Percentiles rank a stretch among this genome's conserved stretches.
Conservation (phyloP, 2,797 vertebrate genomes). For the Bovichtus variegatus region DNA sequence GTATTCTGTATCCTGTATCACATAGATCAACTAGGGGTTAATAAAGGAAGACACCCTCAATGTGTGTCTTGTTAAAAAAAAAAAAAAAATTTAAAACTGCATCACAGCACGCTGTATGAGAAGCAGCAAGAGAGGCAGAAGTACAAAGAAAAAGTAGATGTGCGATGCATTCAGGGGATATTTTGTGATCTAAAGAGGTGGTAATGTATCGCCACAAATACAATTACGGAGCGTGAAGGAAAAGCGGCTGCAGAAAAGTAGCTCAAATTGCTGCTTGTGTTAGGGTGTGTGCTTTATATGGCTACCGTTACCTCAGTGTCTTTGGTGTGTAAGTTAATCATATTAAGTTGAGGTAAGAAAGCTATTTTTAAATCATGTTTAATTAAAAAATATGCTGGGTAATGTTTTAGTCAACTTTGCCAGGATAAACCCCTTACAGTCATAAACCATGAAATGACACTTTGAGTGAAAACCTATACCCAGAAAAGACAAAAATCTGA, state of each 20-base stretch:
- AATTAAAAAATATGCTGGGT: not conserved
- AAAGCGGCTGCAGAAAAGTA: not conserved
- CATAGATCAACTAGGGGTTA: not conserved
- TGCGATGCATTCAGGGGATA: not conserved
- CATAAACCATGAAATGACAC: not conserved
- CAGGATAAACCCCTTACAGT: not conserved
- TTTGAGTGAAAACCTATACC: not conserved
- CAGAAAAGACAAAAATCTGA: no score
- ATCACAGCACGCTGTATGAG: not conserved
- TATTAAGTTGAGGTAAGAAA: no score
- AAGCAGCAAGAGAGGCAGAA: no score
- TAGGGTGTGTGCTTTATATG: not conserved
- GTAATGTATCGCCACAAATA: not conserved
- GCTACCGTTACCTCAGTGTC: not conserved
- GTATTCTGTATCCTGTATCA: not conserved
- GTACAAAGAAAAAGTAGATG: no score
- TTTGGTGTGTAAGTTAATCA: no score
- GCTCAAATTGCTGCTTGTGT: not conserved
- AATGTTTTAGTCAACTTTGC: not conserved
- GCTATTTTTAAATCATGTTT: not conserved
- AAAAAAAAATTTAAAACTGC: no score
- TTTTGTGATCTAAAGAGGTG: not conserved
- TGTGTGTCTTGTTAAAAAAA: constrained; percentile 1
- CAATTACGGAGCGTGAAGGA: not conserved
- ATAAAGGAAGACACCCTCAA: not conserved